Percentiles rank a stretch among this genome's conserved stretches.
Conservation (phyloP, 2,113 vertebrate genomes). For the Oncorhynchus tshawytscha region DNA sequence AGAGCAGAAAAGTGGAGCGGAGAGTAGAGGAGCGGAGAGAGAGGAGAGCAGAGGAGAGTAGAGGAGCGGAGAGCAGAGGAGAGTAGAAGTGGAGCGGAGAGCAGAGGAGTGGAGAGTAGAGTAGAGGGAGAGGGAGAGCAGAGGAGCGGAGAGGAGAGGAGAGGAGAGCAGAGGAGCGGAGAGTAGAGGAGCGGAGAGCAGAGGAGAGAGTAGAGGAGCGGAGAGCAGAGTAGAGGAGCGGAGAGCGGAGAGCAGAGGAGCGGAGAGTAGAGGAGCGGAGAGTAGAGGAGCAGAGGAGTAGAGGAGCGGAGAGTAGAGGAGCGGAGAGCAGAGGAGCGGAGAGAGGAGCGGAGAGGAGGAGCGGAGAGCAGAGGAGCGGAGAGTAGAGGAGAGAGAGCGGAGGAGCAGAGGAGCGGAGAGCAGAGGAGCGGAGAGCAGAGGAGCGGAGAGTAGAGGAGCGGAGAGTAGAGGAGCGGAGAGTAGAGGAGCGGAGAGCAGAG, state of each 20-base stretch:
- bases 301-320: neutral
- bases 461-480: too few species aligned
- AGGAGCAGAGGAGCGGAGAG: neutral
- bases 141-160: too few species aligned
- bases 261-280: neutral
- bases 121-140: too few species aligned
- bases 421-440: neutral
- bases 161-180: rapidly evolving
- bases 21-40: too few species aligned
- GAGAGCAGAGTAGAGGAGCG: neutral
- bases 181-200: neutral
- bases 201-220: neutral
- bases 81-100: too few species aligned
- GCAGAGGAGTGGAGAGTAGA: too few species aligned
- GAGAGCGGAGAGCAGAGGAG: neutral
- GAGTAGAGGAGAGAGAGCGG: neutral
- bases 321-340: neutral
- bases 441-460: neutral
- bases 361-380: too few species aligned
- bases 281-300: neutral
- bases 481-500: too few species aligned
- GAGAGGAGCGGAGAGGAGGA: neutral
- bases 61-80: too few species aligned
- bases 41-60: too few species aligned
- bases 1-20: too few species aligned